phyloP scores from a whole-genome alignment of 2,888 invertebrate genomes.

The Acronicta psi region DNA sequence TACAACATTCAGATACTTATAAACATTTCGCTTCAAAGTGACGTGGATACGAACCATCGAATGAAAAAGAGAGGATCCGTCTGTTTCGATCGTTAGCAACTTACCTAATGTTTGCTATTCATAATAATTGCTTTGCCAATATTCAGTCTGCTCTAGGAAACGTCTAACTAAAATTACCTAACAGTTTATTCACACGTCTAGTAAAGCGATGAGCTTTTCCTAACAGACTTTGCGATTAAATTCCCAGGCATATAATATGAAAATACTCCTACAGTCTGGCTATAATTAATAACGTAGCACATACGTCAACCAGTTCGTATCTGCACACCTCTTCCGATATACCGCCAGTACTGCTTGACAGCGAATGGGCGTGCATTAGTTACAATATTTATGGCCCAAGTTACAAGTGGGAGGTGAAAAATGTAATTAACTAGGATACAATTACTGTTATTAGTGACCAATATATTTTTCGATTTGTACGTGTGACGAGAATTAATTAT shows the following conservation, averaged over 20 bases:
- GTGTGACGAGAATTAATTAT: conserved; percentile 38
- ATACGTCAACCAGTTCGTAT: conserved; percentile 72
- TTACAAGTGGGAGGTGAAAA: conserved; percentile 56
- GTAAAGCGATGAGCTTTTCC: conserved; percentile 39
- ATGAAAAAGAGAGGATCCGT: neutral
- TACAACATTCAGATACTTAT: conserved; percentile 8
- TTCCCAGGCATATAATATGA: conserved; percentile 66
- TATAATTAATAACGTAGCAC: conserved; percentile 69
- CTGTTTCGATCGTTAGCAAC: neutral
- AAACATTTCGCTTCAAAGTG: neutral
- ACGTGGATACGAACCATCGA: conserved; percentile 1
- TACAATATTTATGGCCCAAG: conserved; percentile 52
- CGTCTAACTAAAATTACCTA: conserved; percentile 7
- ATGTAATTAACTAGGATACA: conserved; percentile 48
- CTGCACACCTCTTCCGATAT: conserved; percentile 70
- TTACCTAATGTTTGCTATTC: neutral
- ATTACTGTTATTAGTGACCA: conserved; percentile 51
- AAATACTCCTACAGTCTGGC: conserved; percentile 61
- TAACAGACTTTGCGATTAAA: conserved; percentile 56
- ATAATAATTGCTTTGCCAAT: neutral
- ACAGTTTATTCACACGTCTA: conserved; percentile 28
- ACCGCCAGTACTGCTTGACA: conserved; percentile 68
- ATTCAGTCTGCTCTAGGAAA: conserved; percentile 6
- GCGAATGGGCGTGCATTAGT: conserved; percentile 75
- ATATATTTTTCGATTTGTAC: conserved; percentile 42